phyloP scores from a whole-genome alignment of 2,888 invertebrate species.

The Phaedon cochleariae region DNA sequence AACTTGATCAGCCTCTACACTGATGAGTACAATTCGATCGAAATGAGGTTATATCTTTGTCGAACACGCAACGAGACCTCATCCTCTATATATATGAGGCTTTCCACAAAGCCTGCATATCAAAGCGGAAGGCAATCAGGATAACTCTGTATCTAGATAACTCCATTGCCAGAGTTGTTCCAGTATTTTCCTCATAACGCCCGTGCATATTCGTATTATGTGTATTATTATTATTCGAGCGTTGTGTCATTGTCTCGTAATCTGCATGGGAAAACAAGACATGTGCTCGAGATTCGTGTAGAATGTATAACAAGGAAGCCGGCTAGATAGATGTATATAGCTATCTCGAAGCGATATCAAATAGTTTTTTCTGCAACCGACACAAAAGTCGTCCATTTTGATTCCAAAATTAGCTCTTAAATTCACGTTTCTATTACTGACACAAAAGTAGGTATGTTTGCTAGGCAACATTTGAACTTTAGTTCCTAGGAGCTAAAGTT shows the following conservation, averaged over 20 bases:
- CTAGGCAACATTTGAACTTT: too few species aligned
- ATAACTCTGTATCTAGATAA: not conserved
- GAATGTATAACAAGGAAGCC: not conserved
- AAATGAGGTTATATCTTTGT: not conserved
- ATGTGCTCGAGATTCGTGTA: not conserved
- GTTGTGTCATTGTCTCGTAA: not conserved
- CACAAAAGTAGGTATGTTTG: too few species aligned
- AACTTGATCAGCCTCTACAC: too few species aligned
- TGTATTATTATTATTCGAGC: not conserved
- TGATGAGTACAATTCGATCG: not conserved
- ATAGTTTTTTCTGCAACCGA: too few species aligned
- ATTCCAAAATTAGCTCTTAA: too few species aligned
- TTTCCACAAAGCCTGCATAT: not conserved
- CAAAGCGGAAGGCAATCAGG: conserved; percentile 1
- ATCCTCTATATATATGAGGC: not conserved
- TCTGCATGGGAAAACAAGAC: conserved; percentile 1
- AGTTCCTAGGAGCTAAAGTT: too few species aligned
- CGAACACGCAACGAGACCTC: not conserved
- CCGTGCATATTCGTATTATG: not conserved
- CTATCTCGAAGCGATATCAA: too few species aligned
- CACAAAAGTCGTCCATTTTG: too few species aligned
- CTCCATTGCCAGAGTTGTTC: conserved; percentile 1
- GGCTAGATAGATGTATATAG: too few species aligned
- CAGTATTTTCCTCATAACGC: not conserved
- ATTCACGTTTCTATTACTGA: too few species aligned